Conservation (phyloP, 2,113 vertebrate genomes). For the Stomatorhinus ivindoensis region DNA sequence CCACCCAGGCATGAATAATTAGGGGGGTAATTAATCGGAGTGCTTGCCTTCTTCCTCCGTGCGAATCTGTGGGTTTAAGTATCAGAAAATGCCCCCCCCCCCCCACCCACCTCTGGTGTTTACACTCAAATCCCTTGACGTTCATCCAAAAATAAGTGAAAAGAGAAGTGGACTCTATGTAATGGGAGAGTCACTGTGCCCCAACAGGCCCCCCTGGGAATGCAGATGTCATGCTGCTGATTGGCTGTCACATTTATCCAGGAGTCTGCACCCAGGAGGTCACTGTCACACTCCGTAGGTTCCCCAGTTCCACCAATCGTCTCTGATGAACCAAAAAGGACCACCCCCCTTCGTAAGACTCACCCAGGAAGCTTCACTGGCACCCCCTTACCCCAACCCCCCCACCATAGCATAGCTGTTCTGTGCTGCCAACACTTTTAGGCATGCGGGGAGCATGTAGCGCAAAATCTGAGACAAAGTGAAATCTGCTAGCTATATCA, state of each 20-base stretch:
- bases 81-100: background rate
- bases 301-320: background rate
- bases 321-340: background rate
- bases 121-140: background rate
- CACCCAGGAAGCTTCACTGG: background rate
- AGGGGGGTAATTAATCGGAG: background rate
- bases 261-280: background rate
- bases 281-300: background rate
- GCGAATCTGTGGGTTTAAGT: background rate
- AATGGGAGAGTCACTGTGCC: background rate
- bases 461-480: background rate
- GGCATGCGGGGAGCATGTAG: background rate
- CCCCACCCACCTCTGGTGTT: background rate
- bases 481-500: background rate
- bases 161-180: background rate
- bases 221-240: background rate
- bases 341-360: background rate
- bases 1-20: background rate
- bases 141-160: background rate
- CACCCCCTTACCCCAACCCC: too few species aligned
- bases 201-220: background rate
- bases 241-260: background rate
- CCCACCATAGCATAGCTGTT: background rate
- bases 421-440: background rate
- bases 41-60: background rate